These are phyloP conservation scores for Hylaeus volcanicus DNA, from an alignment of 1,140 invertebrate genomes.

Conservation along the genomic window DNA sequence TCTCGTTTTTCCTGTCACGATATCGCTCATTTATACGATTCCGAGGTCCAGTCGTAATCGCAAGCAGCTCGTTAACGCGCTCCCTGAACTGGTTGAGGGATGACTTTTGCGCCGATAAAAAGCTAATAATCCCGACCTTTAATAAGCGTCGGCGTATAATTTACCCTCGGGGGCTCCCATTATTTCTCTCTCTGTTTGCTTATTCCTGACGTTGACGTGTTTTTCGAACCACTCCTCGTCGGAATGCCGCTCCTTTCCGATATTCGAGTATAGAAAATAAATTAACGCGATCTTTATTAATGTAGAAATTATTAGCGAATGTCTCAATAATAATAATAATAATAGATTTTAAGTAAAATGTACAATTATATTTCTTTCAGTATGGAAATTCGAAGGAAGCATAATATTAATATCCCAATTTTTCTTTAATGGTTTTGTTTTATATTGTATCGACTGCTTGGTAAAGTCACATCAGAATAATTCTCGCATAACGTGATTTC, in stretches of 20 bases:
- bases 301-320: neutral
- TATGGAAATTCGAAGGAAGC: no score
- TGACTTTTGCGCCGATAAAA: conserved; percentile 45
- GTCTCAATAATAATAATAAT: no score
- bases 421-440: no score
- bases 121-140: conserved; percentile 48
- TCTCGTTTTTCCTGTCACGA: conserved; percentile 33
- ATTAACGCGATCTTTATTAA: neutral
- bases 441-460: no score
- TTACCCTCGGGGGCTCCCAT: neutral
- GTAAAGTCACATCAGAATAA: no score
- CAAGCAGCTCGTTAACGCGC: conserved; percentile 46
- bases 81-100: conserved; percentile 27
- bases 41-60: conserved; percentile 45
- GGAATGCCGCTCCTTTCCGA: neutral
- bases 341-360: no score
- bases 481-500: no score
- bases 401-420: no score
- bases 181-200: neutral
- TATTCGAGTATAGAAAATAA: neutral
- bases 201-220: conserved; percentile 14
- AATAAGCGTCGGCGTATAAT: conserved; percentile 45
- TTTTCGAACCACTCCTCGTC: neutral
- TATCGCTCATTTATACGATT: conserved; percentile 44
- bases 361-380: no score